A percentile compares a stretch with the other conserved stretches of the same genome.
phyloP scores from a whole-genome alignment of 1,140 invertebrate genomes.

The Bombus polaris region DNA sequence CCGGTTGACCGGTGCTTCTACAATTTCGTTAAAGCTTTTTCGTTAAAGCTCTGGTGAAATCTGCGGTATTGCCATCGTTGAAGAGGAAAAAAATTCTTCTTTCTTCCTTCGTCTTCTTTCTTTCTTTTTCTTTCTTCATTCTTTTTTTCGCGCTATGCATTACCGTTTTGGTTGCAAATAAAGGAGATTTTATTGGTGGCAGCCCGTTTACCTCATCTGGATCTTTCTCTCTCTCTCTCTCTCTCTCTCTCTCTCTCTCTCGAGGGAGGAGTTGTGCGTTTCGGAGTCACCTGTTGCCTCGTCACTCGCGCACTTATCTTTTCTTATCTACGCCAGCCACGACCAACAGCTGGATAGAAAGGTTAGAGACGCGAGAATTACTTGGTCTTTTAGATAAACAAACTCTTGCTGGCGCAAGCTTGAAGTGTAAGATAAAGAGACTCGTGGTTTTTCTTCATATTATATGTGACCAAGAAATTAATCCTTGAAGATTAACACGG shows the following conservation, averaged over 20 bases:
- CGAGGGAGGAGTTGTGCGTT: constrained; percentile 4
- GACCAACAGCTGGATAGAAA: background rate
- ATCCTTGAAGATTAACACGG: no score
- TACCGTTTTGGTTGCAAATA: background rate
- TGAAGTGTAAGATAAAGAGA: background rate
- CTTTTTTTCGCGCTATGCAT: background rate
- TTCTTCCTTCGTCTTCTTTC: background rate
- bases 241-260: background rate
- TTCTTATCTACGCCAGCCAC: background rate
- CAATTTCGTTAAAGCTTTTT: constrained; percentile 11
- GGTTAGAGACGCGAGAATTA: background rate
- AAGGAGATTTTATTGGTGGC: background rate
- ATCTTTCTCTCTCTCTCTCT: background rate
- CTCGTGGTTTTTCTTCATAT: no score
- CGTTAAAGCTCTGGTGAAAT: background rate
- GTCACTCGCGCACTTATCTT: background rate
- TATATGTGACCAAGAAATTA: no score
- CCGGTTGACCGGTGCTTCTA: background rate
- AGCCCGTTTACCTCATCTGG: background rate
- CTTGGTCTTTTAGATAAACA: background rate
- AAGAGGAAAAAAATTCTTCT: background rate
- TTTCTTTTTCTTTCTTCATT: background rate
- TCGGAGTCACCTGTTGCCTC: constrained; percentile 45
- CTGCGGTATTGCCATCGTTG: no score
- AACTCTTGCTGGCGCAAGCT: background rate